A percentile compares a stretch with the other conserved stretches of the same genome.
These are phyloP conservation scores for Theonella swinhoei DNA, from an alignment of 37 sponge, comb jelly and placozoan genomes.

Conservation along the genomic window DNA sequence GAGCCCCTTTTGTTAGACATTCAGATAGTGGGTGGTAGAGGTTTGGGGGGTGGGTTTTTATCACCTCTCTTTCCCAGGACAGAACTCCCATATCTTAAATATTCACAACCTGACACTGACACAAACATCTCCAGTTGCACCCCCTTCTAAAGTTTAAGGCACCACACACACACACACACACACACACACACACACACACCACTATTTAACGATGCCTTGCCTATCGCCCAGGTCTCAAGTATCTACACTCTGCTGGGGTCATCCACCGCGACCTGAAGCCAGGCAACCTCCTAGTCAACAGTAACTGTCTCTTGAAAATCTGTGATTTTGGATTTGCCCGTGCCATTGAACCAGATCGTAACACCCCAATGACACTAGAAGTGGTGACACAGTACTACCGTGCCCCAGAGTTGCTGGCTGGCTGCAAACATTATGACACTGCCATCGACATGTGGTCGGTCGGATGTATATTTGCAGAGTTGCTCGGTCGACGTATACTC, in stretches of 20 bases:
- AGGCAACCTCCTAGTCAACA: slow-evolving; percentile 87
- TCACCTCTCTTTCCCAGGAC: no score
- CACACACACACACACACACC: no score
- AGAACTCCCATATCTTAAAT: no score
- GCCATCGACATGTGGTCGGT: slow-evolving; percentile 94
- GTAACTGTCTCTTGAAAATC: slow-evolving; percentile 82
- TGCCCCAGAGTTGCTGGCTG: slow-evolving; percentile 89
- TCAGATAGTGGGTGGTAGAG: no score
- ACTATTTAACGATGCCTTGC: no score
- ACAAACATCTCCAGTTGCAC: no score
- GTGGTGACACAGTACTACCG: slow-evolving; percentile 93
- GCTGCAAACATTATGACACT: slow-evolving; percentile 82
- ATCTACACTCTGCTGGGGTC: slow-evolving; percentile 89
- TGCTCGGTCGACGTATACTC: slow-evolving; percentile 77
- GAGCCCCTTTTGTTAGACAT: no score
- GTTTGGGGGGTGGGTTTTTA: no score
- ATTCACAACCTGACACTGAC: no score
- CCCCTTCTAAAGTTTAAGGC: no score
- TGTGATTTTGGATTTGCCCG: slow-evolving; percentile 96
- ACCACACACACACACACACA: no score
- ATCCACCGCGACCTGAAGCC: slow-evolving; percentile 92
- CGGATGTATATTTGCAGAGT: slow-evolving; percentile 89
- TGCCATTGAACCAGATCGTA: slow-evolving; percentile 71
- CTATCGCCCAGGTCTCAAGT: slow-evolving; percentile 71
- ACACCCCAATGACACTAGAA: slow-evolving; percentile 84